A percentile compares a stretch with the other conserved stretches of the same genome.
Evolutionary conservation across 1,140 invertebrate genomes (phyloP).

Genomic region (Drosophila setifemur): DNA sequence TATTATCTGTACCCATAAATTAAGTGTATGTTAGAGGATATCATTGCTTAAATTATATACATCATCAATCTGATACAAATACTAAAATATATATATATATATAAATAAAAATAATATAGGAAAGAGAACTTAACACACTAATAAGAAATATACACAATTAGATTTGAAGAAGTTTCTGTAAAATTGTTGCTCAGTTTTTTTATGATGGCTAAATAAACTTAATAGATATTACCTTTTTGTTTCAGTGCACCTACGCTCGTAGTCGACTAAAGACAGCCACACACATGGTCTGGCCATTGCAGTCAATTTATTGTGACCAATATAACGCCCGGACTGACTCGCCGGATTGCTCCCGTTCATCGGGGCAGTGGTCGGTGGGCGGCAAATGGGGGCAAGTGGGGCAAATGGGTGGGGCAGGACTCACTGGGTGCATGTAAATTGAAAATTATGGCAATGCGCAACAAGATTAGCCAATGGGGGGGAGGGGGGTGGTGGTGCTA

Average conservation of each 20-base stretch:
- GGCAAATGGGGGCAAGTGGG: conserved; percentile 2
- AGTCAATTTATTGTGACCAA: conserved; percentile 77
- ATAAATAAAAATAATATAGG: too few relatives aligned
- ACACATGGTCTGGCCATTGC: conserved; percentile 1
- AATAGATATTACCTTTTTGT: background rate
- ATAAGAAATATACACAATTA: background rate
- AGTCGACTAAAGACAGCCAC: background rate
- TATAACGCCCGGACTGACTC: conserved; percentile 58
- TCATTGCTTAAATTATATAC: too few relatives aligned
- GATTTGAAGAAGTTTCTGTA: too few relatives aligned
- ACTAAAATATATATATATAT: too few relatives aligned
- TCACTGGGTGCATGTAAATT: conserved; percentile 71
- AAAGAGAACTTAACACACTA: background rate
- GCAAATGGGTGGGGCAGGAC: background rate
- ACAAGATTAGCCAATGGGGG: conserved; percentile 71
- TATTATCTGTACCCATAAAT: too few relatives aligned
- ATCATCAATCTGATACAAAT: too few relatives aligned
- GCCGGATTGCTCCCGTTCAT: conserved; percentile 10
- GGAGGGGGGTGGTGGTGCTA: too few relatives aligned
- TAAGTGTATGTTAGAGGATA: too few relatives aligned
- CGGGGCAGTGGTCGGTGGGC: background rate
- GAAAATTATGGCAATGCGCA: conserved; percentile 81
- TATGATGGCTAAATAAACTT: too few relatives aligned
- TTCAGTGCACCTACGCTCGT: background rate
- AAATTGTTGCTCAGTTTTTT: too few relatives aligned